Percentiles rank a stretch among this genome's conserved stretches.
These are phyloP conservation scores for Teleopsis dalmanni DNA, from an alignment of 1,140 invertebrate genomes.

Conservation along the genomic window DNA sequence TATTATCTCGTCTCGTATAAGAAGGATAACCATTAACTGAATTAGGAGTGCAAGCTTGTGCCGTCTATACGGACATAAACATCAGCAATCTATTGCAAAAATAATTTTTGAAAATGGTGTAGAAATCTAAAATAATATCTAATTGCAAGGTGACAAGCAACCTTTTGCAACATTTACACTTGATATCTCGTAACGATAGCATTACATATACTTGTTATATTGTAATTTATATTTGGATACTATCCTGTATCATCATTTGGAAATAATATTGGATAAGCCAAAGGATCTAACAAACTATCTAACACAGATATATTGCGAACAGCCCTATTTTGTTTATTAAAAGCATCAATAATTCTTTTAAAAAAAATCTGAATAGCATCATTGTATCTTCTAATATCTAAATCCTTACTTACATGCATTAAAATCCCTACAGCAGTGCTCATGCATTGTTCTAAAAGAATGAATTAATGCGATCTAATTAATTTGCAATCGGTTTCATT, in stretches of 20 bases:
- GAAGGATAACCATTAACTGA: neutral
- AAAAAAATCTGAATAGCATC: constrained; percentile 6
- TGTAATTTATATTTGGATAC: constrained; percentile 1
- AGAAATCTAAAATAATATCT: neutral
- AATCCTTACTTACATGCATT: neutral
- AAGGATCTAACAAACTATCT: constrained; percentile 6
- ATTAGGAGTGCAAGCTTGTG: too few species aligned
- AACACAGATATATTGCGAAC: neutral
- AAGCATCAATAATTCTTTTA: constrained; percentile 5
- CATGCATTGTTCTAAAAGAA: neutral
- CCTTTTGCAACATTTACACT: constrained; percentile 2
- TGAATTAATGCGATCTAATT: neutral
- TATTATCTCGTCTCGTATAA: neutral
- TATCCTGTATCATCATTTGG: constrained; percentile 9
- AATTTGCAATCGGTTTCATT: neutral
- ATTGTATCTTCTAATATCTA: constrained; percentile 3
- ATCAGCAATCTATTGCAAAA: constrained; percentile 6
- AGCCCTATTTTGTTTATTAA: neutral
- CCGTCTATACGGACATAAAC: constrained; percentile 4
- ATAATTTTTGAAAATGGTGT: neutral
- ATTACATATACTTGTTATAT: neutral
- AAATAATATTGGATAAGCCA: constrained; percentile 7
- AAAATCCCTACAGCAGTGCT: neutral
- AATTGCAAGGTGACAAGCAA: neutral
- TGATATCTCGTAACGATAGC: neutral